These are phyloP conservation scores for Drosophila parvula DNA, from an alignment of 1,140 invertebrate genomes.

Conservation along the genomic window DNA sequence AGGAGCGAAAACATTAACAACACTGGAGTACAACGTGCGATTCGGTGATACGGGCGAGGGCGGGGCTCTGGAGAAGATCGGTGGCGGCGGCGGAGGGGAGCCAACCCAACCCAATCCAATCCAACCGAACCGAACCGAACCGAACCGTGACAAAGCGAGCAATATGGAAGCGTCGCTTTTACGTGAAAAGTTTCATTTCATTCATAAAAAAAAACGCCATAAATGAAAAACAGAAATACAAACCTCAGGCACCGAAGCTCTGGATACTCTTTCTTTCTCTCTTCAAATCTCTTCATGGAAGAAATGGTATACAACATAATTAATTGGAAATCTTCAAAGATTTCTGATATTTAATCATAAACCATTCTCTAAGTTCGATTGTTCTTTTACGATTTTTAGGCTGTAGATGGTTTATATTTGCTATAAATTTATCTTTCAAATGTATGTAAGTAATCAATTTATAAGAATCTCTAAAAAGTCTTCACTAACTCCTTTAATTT, in stretches of 20 bases:
- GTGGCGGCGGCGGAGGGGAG: slow-evolving; percentile 3
- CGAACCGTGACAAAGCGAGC: slow-evolving; percentile 32
- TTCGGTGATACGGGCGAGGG: slow-evolving; percentile 23
- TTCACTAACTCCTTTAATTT: too few species aligned
- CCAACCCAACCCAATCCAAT: slow-evolving; percentile 1
- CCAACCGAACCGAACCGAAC: slow-evolving; percentile 14
- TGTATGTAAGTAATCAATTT: too few species aligned
- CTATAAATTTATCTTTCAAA: neutral
- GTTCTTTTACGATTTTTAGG: neutral
- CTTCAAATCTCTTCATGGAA: neutral
- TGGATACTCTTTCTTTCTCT: neutral
- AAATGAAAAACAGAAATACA: slow-evolving; percentile 46
- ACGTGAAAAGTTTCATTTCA: slow-evolving; percentile 79
- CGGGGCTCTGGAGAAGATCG: slow-evolving; percentile 16
- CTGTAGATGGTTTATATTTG: neutral
- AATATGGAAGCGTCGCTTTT: slow-evolving; percentile 61
- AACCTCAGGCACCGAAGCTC: neutral
- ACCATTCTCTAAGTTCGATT: neutral
- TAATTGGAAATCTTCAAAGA: neutral
- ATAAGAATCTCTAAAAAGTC: too few species aligned
- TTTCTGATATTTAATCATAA: neutral
- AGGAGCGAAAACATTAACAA: slow-evolving; percentile 29
- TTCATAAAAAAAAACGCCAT: slow-evolving; percentile 65
- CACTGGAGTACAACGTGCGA: slow-evolving; percentile 64
- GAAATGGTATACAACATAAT: neutral